Evolutionary conservation across 2,113 vertebrate species (phyloP).

Genomic region (Caracal caracal): DNA sequence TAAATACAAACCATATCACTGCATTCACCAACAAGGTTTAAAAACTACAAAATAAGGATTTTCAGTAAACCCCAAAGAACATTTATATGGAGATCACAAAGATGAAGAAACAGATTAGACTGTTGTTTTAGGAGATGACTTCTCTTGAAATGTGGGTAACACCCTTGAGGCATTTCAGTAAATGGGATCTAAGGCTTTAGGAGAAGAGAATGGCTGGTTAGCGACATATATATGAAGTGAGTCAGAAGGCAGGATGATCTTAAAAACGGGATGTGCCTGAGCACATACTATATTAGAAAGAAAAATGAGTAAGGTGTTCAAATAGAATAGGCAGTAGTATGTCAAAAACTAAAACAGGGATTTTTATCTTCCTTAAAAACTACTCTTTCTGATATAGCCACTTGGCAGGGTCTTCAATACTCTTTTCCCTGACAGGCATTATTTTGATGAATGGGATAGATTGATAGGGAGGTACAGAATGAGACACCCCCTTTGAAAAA

Average conservation of each 20-base stretch:
- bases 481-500: not conserved
- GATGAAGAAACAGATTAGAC: not conserved
- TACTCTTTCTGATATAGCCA: not conserved
- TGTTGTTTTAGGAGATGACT: not conserved
- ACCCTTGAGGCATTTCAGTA: conserved; percentile 50
- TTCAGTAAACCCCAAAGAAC: not conserved
- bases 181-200: not conserved
- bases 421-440: not conserved
- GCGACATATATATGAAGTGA: conserved; percentile 44
- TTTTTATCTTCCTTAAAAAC: conserved; percentile 24
- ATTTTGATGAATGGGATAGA: not conserved
- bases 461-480: not conserved
- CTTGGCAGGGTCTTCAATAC: conserved; percentile 2
- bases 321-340: not conserved
- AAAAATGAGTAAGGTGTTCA: conserved; percentile 30
- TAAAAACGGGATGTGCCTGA: conserved; percentile 56
- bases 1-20: not conserved
- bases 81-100: not conserved
- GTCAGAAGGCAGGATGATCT: conserved; percentile 59
- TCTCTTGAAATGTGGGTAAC: not conserved
- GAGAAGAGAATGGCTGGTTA: conserved; percentile 22
- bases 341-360: not conserved
- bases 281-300: conserved; percentile 46
- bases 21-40: not conserved
- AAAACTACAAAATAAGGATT: conserved; percentile 40